A percentile compares a stretch with the other conserved stretches of the same genome.
Evolutionary conservation across 1,140 invertebrate genomes (phyloP).

Genomic region (Nephotettix cincticeps): DNA sequence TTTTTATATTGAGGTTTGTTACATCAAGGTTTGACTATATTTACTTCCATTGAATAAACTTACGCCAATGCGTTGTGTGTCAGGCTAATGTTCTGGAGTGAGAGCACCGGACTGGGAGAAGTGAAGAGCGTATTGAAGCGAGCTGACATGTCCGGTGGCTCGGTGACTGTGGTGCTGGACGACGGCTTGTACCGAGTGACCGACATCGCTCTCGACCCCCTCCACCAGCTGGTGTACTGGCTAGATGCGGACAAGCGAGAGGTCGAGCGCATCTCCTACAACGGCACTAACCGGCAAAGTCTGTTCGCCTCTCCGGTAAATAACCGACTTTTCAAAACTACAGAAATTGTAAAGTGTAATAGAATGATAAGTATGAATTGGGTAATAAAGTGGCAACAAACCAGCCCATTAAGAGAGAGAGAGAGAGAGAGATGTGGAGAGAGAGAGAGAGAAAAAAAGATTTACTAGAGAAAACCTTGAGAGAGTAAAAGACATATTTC

Average conservation of each 20-base stretch:
- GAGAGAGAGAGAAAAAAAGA: too few species aligned
- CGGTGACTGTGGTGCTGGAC: constrained; percentile 28
- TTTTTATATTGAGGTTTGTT: too few species aligned
- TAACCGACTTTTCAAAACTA: neutral
- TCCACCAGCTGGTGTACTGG: constrained; percentile 40
- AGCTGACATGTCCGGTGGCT: constrained; percentile 35
- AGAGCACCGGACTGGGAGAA: constrained; percentile 6
- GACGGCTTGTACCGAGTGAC: constrained; percentile 22
- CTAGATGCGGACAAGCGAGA: constrained; percentile 33
- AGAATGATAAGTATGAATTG: too few species aligned
- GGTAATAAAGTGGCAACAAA: too few species aligned
- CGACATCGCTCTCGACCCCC: constrained; percentile 40
- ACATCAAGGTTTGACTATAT: too few species aligned
- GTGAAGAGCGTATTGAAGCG: constrained; percentile 29
- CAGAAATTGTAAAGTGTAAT: too few species aligned
- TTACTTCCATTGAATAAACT: too few species aligned
- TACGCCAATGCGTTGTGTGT: constrained; percentile 2
- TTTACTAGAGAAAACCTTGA: too few species aligned
- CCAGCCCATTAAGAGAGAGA: too few species aligned
- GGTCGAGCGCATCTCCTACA: constrained; percentile 38
- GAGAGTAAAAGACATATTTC: too few species aligned
- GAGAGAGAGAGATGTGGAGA: too few species aligned
- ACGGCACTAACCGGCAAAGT: constrained; percentile 34
- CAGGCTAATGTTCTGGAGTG: constrained; percentile 37
- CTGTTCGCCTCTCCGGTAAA: constrained; percentile 29